Conservation (phyloP, 2,888 invertebrate genomes). For the Meandrusa payeni region DNA sequence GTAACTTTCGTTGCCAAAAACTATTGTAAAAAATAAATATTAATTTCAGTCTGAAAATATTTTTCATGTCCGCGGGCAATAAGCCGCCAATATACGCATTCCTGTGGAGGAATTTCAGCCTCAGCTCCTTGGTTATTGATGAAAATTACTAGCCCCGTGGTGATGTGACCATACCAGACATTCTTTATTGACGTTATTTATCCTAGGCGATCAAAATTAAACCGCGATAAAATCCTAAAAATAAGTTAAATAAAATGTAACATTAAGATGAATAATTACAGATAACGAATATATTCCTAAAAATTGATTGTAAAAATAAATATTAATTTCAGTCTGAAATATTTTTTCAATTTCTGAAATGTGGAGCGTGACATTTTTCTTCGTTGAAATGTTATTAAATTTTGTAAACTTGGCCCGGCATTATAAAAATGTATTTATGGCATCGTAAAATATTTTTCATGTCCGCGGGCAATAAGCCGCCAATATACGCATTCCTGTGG, state of each 20-base stretch:
- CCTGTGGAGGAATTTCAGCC: background rate
- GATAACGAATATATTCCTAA: no score
- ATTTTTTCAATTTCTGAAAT: no score
- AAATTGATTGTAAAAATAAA: no score
- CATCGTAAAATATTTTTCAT: background rate
- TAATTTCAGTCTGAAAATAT: no score
- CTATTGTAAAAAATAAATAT: no score
- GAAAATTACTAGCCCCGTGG: background rate
- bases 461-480: background rate
- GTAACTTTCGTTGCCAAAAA: no score
- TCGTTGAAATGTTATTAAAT: background rate
- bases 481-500: background rate
- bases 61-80: conserved; percentile 1
- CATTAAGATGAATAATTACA: no score
- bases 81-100: background rate
- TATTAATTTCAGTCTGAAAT: no score
- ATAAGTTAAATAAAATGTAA: no score
- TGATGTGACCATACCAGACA: background rate
- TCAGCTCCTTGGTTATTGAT: background rate
- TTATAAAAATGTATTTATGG: background rate
- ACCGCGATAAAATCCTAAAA: no score
- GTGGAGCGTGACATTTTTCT: no score
- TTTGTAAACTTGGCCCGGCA: background rate
- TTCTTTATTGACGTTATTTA: background rate
- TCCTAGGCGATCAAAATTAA: no score